Base-by-base conservation (phyloP, 2,888 invertebrate species). In the Ormyrus labotus region DNA sequence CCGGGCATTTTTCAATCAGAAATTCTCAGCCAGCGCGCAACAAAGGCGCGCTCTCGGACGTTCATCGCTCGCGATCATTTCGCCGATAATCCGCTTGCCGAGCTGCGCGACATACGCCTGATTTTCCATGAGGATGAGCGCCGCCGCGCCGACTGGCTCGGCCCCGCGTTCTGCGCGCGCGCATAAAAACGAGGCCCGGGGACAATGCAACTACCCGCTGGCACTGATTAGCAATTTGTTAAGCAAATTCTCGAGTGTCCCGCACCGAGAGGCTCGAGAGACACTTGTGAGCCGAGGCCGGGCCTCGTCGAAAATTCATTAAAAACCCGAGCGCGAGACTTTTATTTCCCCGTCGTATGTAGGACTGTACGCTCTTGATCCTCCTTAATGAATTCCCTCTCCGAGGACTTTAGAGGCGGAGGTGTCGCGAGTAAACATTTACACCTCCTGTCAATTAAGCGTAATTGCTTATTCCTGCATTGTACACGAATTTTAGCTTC, bases 181-280 rank as follows among this genome's bases (percentile, higher is more conserved):
- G 0, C 2, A 19, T 19, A 19, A 4, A 34, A 34, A 34, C 34
- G 34, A 13, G 19, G 34, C 51, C 61, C 9, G 75, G 77, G 61
- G 68, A 86, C 87, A 87, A 86, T 86, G 86, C 80, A 84, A 76
- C 84, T 80, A 85, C 85, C 87, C 85, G 83, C 86, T 86, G 86
- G 85, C 83, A 84, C 84, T 84, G 85, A 86, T 85, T 84, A 84
- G 82, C 86, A 85, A 87, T 86, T 86, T 84, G 83, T 82, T 83
- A 84, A 67, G 83, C 82, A 81, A 83, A 84, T 85, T 84, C 82
- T 84, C 79, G 78, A 85, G 84, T 83, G 67, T 73, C 83, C 85
- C 81, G 78, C 81, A 84, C 80, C 45, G 9, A 11, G 34, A 34
- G 34, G 2, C 34, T 34, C 34, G 34, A 34, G 34, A 34, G 34